phyloP scores from a whole-genome alignment of 92 coral and sea anemone species.

The Palythoa grandiflora region DNA sequence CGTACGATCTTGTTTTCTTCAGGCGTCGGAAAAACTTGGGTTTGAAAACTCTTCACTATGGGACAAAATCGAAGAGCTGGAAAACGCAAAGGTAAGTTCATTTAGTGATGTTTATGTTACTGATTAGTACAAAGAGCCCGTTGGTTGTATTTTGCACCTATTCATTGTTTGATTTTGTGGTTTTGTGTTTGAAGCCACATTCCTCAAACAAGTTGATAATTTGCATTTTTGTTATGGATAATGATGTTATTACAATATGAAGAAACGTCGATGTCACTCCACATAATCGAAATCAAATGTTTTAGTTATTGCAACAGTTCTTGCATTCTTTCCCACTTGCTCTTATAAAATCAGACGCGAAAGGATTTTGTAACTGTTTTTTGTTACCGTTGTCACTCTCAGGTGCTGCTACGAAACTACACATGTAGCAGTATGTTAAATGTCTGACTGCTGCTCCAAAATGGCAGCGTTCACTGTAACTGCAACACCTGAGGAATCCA shows the following conservation, averaged over 20 bases:
- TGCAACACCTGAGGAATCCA: background rate
- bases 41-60: slow-evolving; percentile 55
- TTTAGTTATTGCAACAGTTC: background rate
- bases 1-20: background rate
- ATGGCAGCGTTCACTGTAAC: slow-evolving; percentile 4
- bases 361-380: background rate
- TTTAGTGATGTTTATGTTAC: too few species aligned
- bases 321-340: background rate
- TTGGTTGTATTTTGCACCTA: background rate
- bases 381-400: background rate
- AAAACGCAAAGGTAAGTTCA: slow-evolving; percentile 19
- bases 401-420: background rate
- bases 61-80: slow-evolving; percentile 53
- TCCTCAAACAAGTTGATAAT: background rate
- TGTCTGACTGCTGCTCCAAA: background rate
- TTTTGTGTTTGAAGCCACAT: background rate
- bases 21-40: slow-evolving; percentile 54
- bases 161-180: slow-evolving; percentile 23
- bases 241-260: background rate
- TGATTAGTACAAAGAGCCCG: background rate
- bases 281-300: background rate
- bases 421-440: background rate
- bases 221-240: slow-evolving; percentile 11
- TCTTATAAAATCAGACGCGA: background rate
- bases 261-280: background rate